A percentile compares a stretch with the other conserved stretches of the same genome.
Evolutionary conservation across 2,113 vertebrate genomes (phyloP).

Genomic region (Hemiscyllium ocellatum): DNA sequence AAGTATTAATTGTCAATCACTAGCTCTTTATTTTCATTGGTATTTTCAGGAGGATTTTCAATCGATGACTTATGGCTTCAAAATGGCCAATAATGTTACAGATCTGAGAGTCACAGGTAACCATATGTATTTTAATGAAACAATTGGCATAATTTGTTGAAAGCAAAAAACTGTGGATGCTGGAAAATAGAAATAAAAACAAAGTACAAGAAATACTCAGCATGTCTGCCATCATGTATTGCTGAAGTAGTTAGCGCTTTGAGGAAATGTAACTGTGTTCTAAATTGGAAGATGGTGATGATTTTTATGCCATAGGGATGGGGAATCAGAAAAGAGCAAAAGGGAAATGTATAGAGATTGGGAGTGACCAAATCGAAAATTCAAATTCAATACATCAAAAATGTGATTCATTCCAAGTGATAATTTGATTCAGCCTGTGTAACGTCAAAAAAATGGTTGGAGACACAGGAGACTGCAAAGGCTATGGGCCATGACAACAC

Average conservation of each 20-base stretch:
- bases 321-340: no score
- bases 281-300: not conserved
- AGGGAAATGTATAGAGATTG: no score
- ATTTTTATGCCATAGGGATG: not conserved
- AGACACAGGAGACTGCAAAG: no score
- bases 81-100: constrained; percentile 97
- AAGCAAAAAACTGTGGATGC: not conserved
- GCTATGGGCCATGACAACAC: no score
- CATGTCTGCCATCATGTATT: not conserved
- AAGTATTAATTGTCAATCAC: not conserved
- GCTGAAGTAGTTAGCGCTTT: not conserved
- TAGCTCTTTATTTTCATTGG: constrained; percentile 39
- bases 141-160: not conserved
- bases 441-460: no score
- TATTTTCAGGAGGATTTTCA: constrained; percentile 88
- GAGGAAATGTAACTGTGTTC: not conserved
- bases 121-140: not conserved
- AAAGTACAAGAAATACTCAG: not conserved
- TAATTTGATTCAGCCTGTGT: no score
- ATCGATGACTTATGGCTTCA: constrained; percentile 98
- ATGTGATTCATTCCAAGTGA: no score
- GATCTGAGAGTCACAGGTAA: constrained; percentile 96
- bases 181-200: not conserved
- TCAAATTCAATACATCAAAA: no score
- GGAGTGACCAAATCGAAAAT: no score